A percentile compares a stretch with the other conserved stretches of the same genome.
Conservation (phyloP, 1,140 invertebrate genomes). For the Lepidurus packardi region DNA sequence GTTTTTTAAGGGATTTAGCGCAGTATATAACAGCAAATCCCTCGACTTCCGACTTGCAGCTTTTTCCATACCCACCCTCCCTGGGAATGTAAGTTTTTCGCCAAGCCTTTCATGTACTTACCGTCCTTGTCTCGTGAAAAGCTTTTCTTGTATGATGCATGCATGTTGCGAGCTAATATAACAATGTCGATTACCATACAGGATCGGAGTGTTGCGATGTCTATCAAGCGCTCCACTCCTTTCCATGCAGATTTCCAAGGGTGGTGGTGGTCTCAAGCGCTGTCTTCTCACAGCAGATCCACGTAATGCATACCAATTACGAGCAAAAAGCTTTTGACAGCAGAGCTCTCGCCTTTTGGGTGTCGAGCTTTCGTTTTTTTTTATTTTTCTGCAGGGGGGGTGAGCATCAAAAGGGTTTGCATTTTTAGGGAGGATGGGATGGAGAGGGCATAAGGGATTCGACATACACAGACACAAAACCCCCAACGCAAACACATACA, state of each 20-base stretch:
- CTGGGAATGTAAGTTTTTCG: too few species aligned
- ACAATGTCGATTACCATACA: neutral
- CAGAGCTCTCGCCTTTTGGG: neutral
- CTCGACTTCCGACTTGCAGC: too few species aligned
- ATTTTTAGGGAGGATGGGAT: neutral
- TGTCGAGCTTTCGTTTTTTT: neutral
- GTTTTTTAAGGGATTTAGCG: too few species aligned
- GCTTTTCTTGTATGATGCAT: too few species aligned
- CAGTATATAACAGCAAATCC: too few species aligned
- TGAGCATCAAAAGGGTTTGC: neutral
- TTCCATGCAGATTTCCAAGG: constrained; percentile 7
- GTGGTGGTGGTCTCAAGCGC: neutral
- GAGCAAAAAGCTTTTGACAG: constrained; percentile 14
- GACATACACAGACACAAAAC: neutral
- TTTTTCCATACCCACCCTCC: too few species aligned
- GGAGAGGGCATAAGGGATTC: constrained; percentile 12
- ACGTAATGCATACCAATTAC: constrained; percentile 22
- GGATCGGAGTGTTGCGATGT: neutral
- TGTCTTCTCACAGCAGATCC: constrained; percentile 3
- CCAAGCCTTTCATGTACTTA: too few species aligned
- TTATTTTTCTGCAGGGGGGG: neutral
- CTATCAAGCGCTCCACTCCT: neutral
- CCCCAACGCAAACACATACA: neutral
- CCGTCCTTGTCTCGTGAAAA: too few species aligned
- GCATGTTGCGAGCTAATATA: neutral